Evolutionary conservation across 1,140 invertebrate species (phyloP).

Genomic region (Drosophila obscura): DNA sequence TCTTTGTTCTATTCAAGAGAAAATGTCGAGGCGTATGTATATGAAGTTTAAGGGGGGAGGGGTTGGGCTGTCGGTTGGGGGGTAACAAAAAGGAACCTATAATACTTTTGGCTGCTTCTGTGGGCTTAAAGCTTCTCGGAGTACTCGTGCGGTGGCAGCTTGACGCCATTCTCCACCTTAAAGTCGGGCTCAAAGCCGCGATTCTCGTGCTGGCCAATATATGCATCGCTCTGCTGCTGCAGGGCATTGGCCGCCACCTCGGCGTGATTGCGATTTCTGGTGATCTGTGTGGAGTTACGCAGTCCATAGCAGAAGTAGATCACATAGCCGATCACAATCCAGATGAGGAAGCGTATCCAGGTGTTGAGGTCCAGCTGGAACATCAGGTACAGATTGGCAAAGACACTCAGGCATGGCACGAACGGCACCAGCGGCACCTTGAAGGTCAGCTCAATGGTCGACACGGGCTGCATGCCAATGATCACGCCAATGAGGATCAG

Average conservation of each 20-base stretch:
- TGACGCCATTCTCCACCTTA: constrained; percentile 65
- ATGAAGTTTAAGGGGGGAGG: constrained; percentile 10
- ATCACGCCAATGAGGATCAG: constrained; percentile 68
- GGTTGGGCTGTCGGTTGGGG: constrained; percentile 1
- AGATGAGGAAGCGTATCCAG: constrained; percentile 93
- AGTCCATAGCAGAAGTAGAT: constrained; percentile 87
- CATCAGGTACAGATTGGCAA: constrained; percentile 95
- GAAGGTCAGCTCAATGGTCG: constrained; percentile 78
- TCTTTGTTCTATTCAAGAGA: constrained; percentile 37
- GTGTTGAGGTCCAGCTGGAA: constrained; percentile 92
- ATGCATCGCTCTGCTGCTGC: constrained; percentile 13
- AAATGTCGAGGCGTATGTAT: constrained; percentile 26
- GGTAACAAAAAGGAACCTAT: neutral
- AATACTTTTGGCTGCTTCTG: constrained; percentile 5
- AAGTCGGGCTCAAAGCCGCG: constrained; percentile 72
- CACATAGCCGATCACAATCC: constrained; percentile 89
- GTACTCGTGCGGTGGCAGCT: constrained; percentile 30
- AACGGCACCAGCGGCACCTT: constrained; percentile 94
- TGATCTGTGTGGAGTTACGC: constrained; percentile 84
- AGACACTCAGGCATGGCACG: constrained; percentile 92
- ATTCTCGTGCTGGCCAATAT: constrained; percentile 65
- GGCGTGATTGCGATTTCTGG: constrained; percentile 58
- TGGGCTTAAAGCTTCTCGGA: constrained; percentile 60
- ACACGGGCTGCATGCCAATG: constrained; percentile 75
- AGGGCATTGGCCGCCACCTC: constrained; percentile 57